Evolutionary conservation across 2,113 vertebrate species (phyloP), one percentile per base, ranked within the genome.

Genomic region (Seriola quinqueradiata): DNA sequence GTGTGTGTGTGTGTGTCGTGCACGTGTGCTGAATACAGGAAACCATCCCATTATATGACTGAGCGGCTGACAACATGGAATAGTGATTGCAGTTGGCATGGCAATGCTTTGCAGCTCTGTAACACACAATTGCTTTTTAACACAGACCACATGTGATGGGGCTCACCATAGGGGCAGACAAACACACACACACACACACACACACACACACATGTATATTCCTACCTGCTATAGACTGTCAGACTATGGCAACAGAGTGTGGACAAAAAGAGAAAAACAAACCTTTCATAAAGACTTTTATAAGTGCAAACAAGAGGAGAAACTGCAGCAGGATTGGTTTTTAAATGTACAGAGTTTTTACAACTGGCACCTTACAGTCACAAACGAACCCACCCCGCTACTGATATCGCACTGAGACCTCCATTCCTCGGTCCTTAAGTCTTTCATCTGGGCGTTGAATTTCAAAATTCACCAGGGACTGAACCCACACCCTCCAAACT

Each of bases 141-240:
- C 89, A 66, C 80, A 59, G 65, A 89, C 79, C 92, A 87, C 88
- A 93, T 91, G 92, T 89, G 85, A 82, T 78, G 79, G 81, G 69
- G 81, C 87, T 85, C 82, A 11, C 61, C 70, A 55, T 19, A 72
- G 66, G 28, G 75, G 77, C 0, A 38, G 0, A 65, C 25, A 78
- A 80, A 70, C 69, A 48, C 63, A 68, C 42, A 59, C 76, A 83
- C 58, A 75, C 60, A 61, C 72, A 58, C 82, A 69, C 54, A 48
- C 14, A 61, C 10, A 54, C 12, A 23, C 23, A 58, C 11, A 38
- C 59, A 74, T 32, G 63, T n/a, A 12, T 21, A 54, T 54, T 54
- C 50, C 50, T 52, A 21, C 7, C 50, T 7, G 52, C 52, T 19
- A 2, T n/a, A 9, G 17, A 52, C 2, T 12, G 2, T 28, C 28